Evolutionary conservation across 2,113 vertebrate genomes (phyloP).

Genomic region (Lepisosteus osseus): DNA sequence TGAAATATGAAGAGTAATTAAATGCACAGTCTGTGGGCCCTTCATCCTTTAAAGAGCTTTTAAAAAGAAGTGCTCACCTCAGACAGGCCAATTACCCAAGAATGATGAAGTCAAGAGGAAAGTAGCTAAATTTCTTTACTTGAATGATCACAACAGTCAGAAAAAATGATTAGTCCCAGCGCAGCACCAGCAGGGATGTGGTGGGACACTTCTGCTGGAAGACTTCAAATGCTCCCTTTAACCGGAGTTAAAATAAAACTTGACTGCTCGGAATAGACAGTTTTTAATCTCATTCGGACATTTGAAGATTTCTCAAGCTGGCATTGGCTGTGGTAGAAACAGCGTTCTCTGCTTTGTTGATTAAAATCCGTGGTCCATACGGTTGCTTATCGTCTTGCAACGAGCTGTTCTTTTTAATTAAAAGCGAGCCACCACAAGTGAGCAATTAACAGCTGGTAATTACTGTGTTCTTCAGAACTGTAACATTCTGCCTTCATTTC

Average conservation of each 20-base stretch:
- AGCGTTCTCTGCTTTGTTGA: slow-evolving; percentile 98
- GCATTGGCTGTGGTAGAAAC: slow-evolving; percentile 87
- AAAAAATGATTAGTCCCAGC: slow-evolving; percentile 83
- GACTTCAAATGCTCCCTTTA: slow-evolving; percentile 92
- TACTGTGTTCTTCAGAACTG: slow-evolving; percentile 95
- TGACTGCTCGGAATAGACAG: slow-evolving; percentile 94
- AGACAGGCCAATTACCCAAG: slow-evolving; percentile 85
- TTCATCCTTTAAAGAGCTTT: slow-evolving; percentile 75
- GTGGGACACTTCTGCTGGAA: slow-evolving; percentile 78
- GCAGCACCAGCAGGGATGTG: slow-evolving; percentile 78
- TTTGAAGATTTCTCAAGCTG: slow-evolving; percentile 98
- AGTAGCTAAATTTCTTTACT: slow-evolving; percentile 95
- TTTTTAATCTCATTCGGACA: slow-evolving; percentile 98
- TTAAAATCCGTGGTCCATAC: slow-evolving; percentile 88
- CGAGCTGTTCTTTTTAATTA: slow-evolving; percentile 99
- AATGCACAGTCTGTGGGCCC: slow-evolving; percentile 79
- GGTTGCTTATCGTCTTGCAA: slow-evolving; percentile 92
- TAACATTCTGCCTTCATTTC: slow-evolving; percentile 95
- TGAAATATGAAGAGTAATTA: slow-evolving; percentile 85
- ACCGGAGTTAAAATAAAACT: slow-evolving; percentile 94
- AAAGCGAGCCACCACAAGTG: slow-evolving; percentile 98
- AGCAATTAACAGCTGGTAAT: slow-evolving; percentile 99
- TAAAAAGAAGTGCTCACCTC: slow-evolving; percentile 70
- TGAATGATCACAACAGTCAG: slow-evolving; percentile 89
- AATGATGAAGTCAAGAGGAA: slow-evolving; percentile 85